Evolutionary conservation across 1,140 invertebrate genomes (phyloP).

Genomic region (Euwallacea fornicatus): DNA sequence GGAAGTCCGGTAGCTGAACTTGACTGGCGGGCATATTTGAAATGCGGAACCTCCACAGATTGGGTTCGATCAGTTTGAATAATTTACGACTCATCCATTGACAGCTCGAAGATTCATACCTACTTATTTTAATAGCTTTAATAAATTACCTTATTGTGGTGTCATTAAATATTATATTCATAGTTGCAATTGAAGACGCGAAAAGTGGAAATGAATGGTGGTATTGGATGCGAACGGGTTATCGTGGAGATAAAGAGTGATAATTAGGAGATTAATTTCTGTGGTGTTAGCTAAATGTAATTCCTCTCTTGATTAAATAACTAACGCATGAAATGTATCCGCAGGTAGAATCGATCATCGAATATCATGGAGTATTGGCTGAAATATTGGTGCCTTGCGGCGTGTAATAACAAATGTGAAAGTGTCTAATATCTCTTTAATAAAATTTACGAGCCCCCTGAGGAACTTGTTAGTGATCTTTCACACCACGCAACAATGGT

Average conservation of each 20-base stretch:
- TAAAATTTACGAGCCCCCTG: constrained; percentile 33
- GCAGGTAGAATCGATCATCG: too few relatives aligned
- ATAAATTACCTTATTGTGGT: constrained; percentile 12
- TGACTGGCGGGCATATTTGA: constrained; percentile 1
- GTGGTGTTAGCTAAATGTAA: too few relatives aligned
- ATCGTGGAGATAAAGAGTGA: too few relatives aligned
- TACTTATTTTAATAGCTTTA: constrained; percentile 14
- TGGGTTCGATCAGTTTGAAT: constrained; percentile 4
- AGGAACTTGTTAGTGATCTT: constrained; percentile 33
- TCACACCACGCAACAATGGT: constrained; percentile 28
- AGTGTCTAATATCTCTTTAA: constrained; percentile 18
- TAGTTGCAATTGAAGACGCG: constrained; percentile 1
- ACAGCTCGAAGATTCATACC: constrained; percentile 1
- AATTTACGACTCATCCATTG: neutral
- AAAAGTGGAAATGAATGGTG: neutral
- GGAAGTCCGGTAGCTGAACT: constrained; percentile 16
- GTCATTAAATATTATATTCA: constrained; percentile 8
- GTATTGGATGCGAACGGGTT: too few relatives aligned
- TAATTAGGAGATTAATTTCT: too few relatives aligned
- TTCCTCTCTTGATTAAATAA: too few relatives aligned
- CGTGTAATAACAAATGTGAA: neutral
- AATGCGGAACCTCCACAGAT: neutral
- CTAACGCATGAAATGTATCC: too few relatives aligned
- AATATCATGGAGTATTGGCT: too few relatives aligned
- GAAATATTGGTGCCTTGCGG: too few relatives aligned